Evolutionary conservation across 2,113 vertebrate genomes (phyloP), one percentile per base, ranked within the genome.

Genomic region (Coptodon bakossiorum): DNA sequence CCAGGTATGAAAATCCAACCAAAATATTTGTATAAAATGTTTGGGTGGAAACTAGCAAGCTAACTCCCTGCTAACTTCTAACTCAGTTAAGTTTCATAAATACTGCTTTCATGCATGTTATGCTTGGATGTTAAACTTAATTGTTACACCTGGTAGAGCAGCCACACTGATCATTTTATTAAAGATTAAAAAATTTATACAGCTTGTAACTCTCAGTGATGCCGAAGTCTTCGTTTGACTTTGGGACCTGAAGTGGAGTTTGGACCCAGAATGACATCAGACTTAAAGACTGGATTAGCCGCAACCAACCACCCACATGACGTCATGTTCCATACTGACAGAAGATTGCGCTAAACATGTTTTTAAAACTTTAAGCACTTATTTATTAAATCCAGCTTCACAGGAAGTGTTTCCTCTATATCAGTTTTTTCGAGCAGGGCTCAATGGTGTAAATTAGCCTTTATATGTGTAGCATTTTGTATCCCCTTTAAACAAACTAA

Each of bases 201-300:
- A 19, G 59, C 34, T 63, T 63, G 9, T 0, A 63, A 34, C 59
- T 19, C 57, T 61, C 59, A 63, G 29, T 61, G 57, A 34, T 4
- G 57, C 29, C 0, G 2, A 5, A 34, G 9, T 34, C 0, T 34
- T 61, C 1, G 0, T 34, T 61, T 61, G 29, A 61, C 59, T 61
- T 61, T 61, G 57, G 57, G 1, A 59, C 57, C 57, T 31, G 0
- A 31, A 61, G 27, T 1, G 27, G 27, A 61, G 16, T 4, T 61
- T 2, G 57, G 57, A 61, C 29, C 57, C 16, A 61, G 57, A 61
- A 3, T 61, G 16, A 34, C 1, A 61, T 61, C 57, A 61, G 57
- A 61, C 59, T 61, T 34, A 61, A 63, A 34, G 6, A 63, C 29
- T 5, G 5, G 2, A 63, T 66, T 38, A n/a, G 31, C 61, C 4